phyloP scores from a whole-genome alignment of 2,888 invertebrate species.

The Volucella zonaria region DNA sequence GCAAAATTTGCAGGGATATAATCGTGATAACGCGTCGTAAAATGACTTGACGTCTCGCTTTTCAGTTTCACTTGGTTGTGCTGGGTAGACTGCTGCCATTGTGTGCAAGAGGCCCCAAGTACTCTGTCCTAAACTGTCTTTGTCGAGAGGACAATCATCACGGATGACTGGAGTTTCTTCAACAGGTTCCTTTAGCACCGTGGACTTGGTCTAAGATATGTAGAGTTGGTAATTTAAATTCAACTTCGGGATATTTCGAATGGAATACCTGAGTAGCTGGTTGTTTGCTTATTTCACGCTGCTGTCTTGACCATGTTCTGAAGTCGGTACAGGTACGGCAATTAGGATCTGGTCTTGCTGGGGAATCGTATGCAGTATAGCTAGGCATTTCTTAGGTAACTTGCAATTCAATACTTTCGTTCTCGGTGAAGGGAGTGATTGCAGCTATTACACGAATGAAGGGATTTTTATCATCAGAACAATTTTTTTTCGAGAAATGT shows the following conservation, averaged over 20 bases:
- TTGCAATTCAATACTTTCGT: constrained; percentile 29
- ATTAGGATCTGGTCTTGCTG: constrained; percentile 81
- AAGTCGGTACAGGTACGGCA: constrained; percentile 89
- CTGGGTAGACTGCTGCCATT: constrained; percentile 97
- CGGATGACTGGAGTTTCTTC: not conserved
- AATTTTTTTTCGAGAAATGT: constrained; percentile 30
- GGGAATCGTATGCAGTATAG: constrained; percentile 50
- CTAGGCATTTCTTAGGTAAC: constrained; percentile 34
- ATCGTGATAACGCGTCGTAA: constrained; percentile 91
- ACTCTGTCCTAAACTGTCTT: constrained; percentile 88
- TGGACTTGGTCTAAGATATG: constrained; percentile 11
- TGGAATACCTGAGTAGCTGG: constrained; percentile 75
- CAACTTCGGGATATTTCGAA: constrained; percentile 22
- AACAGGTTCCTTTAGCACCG: not conserved
- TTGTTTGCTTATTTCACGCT: constrained; percentile 82
- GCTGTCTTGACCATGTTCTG: constrained; percentile 88
- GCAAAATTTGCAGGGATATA: constrained; percentile 96
- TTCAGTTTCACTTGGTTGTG: constrained; percentile 88
- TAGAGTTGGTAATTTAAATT: not conserved
- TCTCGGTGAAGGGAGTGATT: not conserved
- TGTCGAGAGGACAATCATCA: constrained; percentile 89
- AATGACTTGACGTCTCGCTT: constrained; percentile 91
- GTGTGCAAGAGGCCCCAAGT: constrained; percentile 98
- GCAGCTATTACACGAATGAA: constrained; percentile 55
- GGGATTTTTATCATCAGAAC: constrained; percentile 36